Conservation (phyloP, 2,797 vertebrate species). For the Hylomyscus alleni region DNA sequence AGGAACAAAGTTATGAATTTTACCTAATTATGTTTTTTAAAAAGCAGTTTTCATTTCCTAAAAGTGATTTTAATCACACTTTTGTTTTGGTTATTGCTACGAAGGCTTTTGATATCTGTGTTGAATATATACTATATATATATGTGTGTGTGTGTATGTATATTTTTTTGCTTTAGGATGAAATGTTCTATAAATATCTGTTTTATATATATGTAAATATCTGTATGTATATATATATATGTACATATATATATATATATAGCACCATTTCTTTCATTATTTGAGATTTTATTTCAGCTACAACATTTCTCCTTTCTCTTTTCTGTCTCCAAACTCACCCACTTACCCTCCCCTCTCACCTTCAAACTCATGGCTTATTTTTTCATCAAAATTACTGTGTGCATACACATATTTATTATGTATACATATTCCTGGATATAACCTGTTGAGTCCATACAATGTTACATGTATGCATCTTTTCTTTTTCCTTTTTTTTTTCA, state of each 20-base stretch:
- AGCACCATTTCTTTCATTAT: background rate
- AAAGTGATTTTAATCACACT: slow-evolving; percentile 60
- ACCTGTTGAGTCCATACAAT: background rate
- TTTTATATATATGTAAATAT: background rate
- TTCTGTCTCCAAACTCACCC: background rate
- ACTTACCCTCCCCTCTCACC: background rate
- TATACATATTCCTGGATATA: background rate
- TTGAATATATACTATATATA: too few species aligned
- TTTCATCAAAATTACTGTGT: background rate
- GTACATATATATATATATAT: too few species aligned
- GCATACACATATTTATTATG: background rate
- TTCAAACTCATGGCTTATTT: background rate
- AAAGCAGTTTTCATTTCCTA: slow-evolving; percentile 35
- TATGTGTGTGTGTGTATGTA: too few species aligned
- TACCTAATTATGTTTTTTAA: background rate
- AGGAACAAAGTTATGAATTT: slow-evolving; percentile 11
- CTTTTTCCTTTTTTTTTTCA: background rate
- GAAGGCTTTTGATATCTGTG: slow-evolving; percentile 32
- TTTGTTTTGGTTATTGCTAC: slow-evolving; percentile 23
- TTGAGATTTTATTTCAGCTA: background rate
- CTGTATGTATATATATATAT: accelerated
- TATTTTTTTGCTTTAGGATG: too few species aligned
- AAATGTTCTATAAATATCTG: too few species aligned
- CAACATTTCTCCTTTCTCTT: background rate
- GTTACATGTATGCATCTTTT: background rate